A percentile compares a stretch with the other conserved stretches of the same genome.
These are phyloP conservation scores for Chrysodeixis includens DNA, from an alignment of 2,888 invertebrate genomes.

Conservation along the genomic window DNA sequence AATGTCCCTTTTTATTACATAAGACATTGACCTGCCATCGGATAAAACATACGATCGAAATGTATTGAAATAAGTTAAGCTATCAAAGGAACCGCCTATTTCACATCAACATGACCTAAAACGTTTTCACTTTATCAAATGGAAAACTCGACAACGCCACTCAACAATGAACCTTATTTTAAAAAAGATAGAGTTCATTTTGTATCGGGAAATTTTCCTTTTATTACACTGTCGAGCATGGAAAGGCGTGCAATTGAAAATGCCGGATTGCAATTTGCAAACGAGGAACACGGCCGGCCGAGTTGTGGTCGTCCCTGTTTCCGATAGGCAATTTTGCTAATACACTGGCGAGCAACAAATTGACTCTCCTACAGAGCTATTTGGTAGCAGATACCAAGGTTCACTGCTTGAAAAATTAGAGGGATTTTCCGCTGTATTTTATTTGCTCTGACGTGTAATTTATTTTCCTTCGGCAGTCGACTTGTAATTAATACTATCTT, in stretches of 20 bases:
- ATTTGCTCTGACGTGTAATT: neutral
- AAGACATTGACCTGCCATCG: conserved; percentile 19
- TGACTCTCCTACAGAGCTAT: conserved; percentile 23
- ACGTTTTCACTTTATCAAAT: conserved; percentile 53
- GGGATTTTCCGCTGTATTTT: neutral
- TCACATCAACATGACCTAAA: conserved; percentile 39
- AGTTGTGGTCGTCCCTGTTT: conserved; percentile 30
- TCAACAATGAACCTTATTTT: neutral
- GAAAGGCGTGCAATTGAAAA: conserved; percentile 48
- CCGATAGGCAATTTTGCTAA: conserved; percentile 40
- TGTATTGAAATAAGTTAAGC: conserved; percentile 36
- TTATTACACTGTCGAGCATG: conserved; percentile 29
- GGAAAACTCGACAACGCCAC: conserved; percentile 17
- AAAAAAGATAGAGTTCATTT: rapidly evolving
- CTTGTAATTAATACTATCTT: neutral
- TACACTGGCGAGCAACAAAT: conserved; percentile 40
- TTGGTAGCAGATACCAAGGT: conserved; percentile 9
- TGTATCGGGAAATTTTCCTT: neutral
- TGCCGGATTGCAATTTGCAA: conserved; percentile 51
- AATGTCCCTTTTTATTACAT: conserved; percentile 3
- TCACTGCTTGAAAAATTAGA: conserved; percentile 5
- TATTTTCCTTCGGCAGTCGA: neutral
- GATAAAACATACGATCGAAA: conserved; percentile 30
- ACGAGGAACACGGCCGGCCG: conserved; percentile 26
- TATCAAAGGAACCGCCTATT: conserved; percentile 39